Evolutionary conservation across 2,888 invertebrate species (phyloP).

Genomic region (Tipula lateralis): DNA sequence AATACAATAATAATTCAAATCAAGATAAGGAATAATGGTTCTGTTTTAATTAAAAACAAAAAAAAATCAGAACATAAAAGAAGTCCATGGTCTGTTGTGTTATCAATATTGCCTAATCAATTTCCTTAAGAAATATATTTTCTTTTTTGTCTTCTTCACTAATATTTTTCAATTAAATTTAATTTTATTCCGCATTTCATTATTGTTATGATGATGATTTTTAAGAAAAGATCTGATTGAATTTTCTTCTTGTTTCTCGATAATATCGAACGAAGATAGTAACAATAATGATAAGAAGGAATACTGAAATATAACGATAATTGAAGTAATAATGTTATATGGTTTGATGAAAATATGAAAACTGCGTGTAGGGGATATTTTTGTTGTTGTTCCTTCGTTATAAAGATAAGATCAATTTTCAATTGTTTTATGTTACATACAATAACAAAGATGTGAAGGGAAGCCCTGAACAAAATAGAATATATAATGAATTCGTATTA

Average conservation of each 20-base stretch:
- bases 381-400: not conserved
- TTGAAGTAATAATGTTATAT: slow-evolving; percentile 24
- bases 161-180: slow-evolving; percentile 19
- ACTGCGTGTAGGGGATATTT: not conserved
- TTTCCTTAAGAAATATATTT: not conserved
- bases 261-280: not conserved
- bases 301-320: slow-evolving; percentile 7
- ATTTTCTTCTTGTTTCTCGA: not conserved
- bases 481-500: not conserved
- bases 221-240: slow-evolving; percentile 1
- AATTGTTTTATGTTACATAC: slow-evolving; percentile 2
- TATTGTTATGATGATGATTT: not conserved
- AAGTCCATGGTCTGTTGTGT: not conserved
- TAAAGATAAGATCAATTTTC: not conserved
- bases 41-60: not conserved
- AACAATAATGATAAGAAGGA: not conserved
- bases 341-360: slow-evolving; percentile 19
- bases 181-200: not conserved
- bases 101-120: slow-evolving; percentile 11
- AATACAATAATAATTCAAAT: not conserved
- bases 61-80: not conserved
- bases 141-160: not conserved
- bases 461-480: not conserved
- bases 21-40: slow-evolving; percentile 15
- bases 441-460: not conserved